phyloP scores from a whole-genome alignment of 2,113 vertebrate species.

The Psittacula cyanocephala region DNA sequence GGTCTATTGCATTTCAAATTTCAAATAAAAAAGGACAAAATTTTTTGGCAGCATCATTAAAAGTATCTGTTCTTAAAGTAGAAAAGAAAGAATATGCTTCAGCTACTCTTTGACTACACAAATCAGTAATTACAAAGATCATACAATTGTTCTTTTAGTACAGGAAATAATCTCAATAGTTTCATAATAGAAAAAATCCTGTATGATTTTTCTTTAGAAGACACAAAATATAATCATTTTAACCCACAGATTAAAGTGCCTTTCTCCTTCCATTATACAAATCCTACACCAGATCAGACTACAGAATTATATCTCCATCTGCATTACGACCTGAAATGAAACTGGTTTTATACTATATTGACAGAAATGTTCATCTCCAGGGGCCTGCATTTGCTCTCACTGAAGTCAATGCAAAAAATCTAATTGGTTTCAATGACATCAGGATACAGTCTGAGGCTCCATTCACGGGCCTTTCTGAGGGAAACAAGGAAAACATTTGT shows the following conservation, averaged over 20 bases:
- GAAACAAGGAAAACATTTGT: not conserved
- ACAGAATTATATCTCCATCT: constrained; percentile 15
- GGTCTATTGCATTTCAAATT: not conserved
- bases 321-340: constrained; percentile 34
- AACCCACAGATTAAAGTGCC: constrained; percentile 8
- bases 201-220: not conserved
- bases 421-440: constrained; percentile 44
- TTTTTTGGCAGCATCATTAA: not conserved
- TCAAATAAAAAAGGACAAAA: not conserved
- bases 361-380: constrained; percentile 52
- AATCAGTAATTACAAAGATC: constrained; percentile 29
- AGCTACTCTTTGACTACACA: not conserved
- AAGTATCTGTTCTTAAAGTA: not conserved
- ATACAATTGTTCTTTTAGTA: constrained; percentile 17
- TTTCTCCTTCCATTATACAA: constrained; percentile 49
- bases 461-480: not conserved
- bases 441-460: not conserved
- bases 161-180: constrained; percentile 1
- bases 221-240: constrained; percentile 33
- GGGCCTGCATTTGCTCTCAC: constrained; percentile 49
- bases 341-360: constrained; percentile 43
- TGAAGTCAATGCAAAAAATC: constrained; percentile 56
- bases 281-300: constrained; percentile 33
- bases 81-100: not conserved
- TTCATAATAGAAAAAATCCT: not conserved